These are phyloP conservation scores for Erannis defoliaria DNA, from an alignment of 2,888 invertebrate species.

Conservation along the genomic window DNA sequence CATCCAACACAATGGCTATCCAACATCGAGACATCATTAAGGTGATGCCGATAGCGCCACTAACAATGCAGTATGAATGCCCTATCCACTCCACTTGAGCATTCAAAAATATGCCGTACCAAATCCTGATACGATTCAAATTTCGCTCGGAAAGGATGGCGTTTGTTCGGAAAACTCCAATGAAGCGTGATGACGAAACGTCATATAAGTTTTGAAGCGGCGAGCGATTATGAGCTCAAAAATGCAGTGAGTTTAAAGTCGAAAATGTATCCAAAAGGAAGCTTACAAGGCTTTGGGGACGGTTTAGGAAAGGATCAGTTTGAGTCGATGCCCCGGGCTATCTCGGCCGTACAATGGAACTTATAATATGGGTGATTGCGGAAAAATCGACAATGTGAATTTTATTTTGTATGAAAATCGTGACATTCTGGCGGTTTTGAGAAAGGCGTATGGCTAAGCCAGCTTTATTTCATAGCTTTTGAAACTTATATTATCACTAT, in stretches of 20 bases:
- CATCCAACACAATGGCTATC: conserved; percentile 87
- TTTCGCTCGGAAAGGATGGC: conserved; percentile 50
- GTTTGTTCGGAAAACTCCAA: conserved; percentile 61
- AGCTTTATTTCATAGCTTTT: background rate
- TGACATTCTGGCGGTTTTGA: conserved; percentile 17
- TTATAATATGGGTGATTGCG: conserved; percentile 80
- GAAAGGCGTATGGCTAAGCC: background rate
- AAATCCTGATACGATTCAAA: conserved; percentile 47
- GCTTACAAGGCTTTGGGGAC: conserved; percentile 64
- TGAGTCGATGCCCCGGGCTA: conserved; percentile 76
- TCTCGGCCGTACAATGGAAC: conserved; percentile 78
- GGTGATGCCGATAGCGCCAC: conserved; percentile 87
- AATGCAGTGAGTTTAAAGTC: conserved; percentile 56
- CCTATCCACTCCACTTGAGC: conserved; percentile 51
- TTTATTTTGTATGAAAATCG: conserved; percentile 39
- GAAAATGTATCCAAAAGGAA: conserved; percentile 58
- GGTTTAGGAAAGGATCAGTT: conserved; percentile 78
- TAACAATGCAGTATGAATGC: conserved; percentile 61
- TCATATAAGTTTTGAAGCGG: conserved; percentile 73
- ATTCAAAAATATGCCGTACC: conserved; percentile 55
- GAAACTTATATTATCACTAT: no score
- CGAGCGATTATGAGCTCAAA: conserved; percentile 70
- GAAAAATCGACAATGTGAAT: conserved; percentile 73
- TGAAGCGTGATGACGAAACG: conserved; percentile 71
- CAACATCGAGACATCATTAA: conserved; percentile 87